These are phyloP conservation scores for Euspilapteryx auroguttella DNA, from an alignment of 2,888 invertebrate species.

Conservation along the genomic window DNA sequence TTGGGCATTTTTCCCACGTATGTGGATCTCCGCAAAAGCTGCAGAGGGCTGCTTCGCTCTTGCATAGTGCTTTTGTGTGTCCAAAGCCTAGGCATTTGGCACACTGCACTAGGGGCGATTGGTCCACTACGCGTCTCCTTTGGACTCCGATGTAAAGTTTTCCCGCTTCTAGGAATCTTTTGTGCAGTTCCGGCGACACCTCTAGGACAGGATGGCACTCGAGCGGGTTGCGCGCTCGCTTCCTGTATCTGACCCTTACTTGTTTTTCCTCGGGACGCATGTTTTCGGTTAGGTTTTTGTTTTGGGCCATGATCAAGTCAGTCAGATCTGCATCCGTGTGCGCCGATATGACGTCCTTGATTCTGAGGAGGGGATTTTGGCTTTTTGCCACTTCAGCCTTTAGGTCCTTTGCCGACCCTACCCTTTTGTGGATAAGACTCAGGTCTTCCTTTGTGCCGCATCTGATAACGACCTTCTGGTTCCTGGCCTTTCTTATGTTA, in stretches of 20 bases:
- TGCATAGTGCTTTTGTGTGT: slow-evolving; percentile 11
- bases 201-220: slow-evolving; percentile 10
- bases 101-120: slow-evolving; percentile 7
- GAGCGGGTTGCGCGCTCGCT: slow-evolving; percentile 9
- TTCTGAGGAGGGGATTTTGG: slow-evolving; percentile 4
- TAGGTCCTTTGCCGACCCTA: too few relatives aligned
- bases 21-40: too few relatives aligned
- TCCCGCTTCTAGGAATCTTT: slow-evolving; percentile 4
- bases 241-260: slow-evolving; percentile 8
- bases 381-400: slow-evolving; percentile 4
- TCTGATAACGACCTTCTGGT: slow-evolving; percentile 9
- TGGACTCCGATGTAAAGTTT: slow-evolving; percentile 2
- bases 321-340: slow-evolving; percentile 7
- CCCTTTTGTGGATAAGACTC: background rate
- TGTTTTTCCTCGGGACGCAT: slow-evolving; percentile 2
- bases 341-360: slow-evolving; percentile 6
- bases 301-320: slow-evolving; percentile 6
- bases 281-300: slow-evolving; percentile 4
- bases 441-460: slow-evolving; percentile 2
- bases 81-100: slow-evolving; percentile 12
- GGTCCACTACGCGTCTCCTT: background rate
- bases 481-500: slow-evolving; percentile 6
- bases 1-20: slow-evolving; percentile 10
- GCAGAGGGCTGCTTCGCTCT: slow-evolving; percentile 8
- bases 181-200: slow-evolving; percentile 8